A percentile compares a stretch with the other conserved stretches of the same genome.
phyloP scores from a whole-genome alignment of 2,797 vertebrate species.

The Iguana delicatissima region DNA sequence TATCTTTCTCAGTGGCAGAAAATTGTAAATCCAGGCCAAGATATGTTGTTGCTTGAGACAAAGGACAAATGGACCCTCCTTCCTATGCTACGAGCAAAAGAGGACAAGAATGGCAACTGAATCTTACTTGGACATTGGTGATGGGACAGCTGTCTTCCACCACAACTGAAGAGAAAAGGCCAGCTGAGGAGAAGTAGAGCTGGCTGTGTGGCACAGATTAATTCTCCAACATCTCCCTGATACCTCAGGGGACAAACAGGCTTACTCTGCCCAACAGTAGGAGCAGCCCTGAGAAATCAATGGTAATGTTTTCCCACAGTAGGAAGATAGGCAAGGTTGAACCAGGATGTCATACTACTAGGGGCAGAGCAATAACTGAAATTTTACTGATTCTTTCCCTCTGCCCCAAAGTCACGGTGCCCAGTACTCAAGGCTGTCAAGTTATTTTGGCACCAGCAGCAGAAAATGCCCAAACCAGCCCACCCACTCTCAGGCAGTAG shows the following conservation, averaged over 20 bases:
- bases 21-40: neutral
- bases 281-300: neutral
- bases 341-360: neutral
- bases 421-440: neutral
- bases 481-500: neutral
- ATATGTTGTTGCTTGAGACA: neutral
- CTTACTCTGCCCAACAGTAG: neutral
- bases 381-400: too few species aligned
- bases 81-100: neutral
- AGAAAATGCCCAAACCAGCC: neutral
- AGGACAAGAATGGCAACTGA: neutral
- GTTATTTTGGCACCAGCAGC: neutral
- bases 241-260: too few species aligned
- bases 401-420: neutral
- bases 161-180: too few species aligned
- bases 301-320: neutral
- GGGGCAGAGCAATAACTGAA: neutral
- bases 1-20: neutral
- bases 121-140: neutral
- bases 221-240: too few species aligned
- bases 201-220: too few species aligned
- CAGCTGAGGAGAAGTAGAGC: too few species aligned
- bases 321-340: neutral
- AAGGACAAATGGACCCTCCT: neutral
- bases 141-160: too few species aligned